Conservation (phyloP, 2,888 invertebrate genomes). For the Schizotus pectinicornis region DNA sequence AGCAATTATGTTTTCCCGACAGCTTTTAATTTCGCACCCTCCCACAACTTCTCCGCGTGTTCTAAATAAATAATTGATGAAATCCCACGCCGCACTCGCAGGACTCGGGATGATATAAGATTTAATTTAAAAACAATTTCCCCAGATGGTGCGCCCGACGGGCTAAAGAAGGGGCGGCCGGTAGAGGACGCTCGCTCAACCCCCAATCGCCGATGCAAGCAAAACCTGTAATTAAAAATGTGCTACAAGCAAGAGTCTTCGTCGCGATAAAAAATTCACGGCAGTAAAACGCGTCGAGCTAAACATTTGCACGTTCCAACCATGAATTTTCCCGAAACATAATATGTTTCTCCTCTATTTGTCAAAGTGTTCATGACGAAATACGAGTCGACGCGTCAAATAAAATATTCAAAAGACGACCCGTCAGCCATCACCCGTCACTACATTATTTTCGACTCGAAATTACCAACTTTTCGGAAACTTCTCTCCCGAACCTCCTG, state of each 20-base stretch:
- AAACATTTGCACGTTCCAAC: conserved; percentile 29
- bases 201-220: conserved; percentile 7
- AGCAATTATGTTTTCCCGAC: conserved; percentile 53
- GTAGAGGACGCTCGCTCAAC: background rate
- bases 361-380: conserved; percentile 38
- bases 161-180: conserved; percentile 5
- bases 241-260: background rate
- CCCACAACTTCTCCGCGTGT: conserved; percentile 39
- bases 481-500: too few species aligned
- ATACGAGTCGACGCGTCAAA: conserved; percentile 10
- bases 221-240: conserved; percentile 15
- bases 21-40: conserved; percentile 53
- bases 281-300: conserved; percentile 8
- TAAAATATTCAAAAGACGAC: conserved; percentile 28
- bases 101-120: conserved; percentile 46
- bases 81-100: conserved; percentile 48
- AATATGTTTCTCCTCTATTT: conserved; percentile 35
- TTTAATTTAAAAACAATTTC: conserved; percentile 53
- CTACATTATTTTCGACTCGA: conserved; percentile 14
- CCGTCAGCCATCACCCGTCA: conserved; percentile 22
- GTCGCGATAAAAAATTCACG: conserved; percentile 14
- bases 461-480: too few species aligned
- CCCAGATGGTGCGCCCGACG: conserved; percentile 42
- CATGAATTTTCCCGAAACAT: conserved; percentile 33
- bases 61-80: conserved; percentile 54